Evolutionary conservation across 2,888 invertebrate genomes (phyloP).

Genomic region (Ophion slaviceki): DNA sequence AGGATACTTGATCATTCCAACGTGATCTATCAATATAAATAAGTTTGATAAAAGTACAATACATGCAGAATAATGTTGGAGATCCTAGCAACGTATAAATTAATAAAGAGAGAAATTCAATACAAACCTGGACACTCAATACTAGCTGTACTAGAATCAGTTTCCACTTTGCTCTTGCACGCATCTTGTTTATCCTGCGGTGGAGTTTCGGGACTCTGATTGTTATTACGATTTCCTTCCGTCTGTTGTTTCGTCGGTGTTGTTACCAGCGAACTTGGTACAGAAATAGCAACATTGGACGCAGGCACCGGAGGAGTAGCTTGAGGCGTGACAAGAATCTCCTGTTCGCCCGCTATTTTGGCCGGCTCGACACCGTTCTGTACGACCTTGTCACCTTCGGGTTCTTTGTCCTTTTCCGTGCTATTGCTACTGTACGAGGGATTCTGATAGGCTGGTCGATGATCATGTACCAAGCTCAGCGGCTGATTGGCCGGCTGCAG

Average conservation of each 20-base stretch:
- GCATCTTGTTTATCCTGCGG: slow-evolving; percentile 66
- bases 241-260: slow-evolving; percentile 68
- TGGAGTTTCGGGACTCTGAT: slow-evolving; percentile 75
- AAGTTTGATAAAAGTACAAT: too few species aligned
- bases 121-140: slow-evolving; percentile 72
- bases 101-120: not conserved
- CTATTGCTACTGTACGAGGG: slow-evolving; percentile 73
- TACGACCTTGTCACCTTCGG: slow-evolving; percentile 76
- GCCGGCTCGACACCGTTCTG: slow-evolving; percentile 77
- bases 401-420: slow-evolving; percentile 67
- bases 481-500: slow-evolving; percentile 80
- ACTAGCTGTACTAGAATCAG: slow-evolving; percentile 59
- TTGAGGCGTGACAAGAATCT: slow-evolving; percentile 1
- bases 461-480: slow-evolving; percentile 82
- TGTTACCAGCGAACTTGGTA: not conserved
- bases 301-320: slow-evolving; percentile 57
- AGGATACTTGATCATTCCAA: too few species aligned
- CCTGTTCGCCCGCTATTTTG: slow-evolving; percentile 73
- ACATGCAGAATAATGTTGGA: too few species aligned
- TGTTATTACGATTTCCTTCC: slow-evolving; percentile 78
- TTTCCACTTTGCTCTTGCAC: slow-evolving; percentile 55
- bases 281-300: not conserved
- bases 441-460: slow-evolving; percentile 79
- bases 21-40: too few species aligned
- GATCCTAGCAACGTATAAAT: too few species aligned